These are phyloP conservation scores for Poecilia wingei DNA, from an alignment of 2,797 vertebrate species.

Conservation along the genomic window DNA sequence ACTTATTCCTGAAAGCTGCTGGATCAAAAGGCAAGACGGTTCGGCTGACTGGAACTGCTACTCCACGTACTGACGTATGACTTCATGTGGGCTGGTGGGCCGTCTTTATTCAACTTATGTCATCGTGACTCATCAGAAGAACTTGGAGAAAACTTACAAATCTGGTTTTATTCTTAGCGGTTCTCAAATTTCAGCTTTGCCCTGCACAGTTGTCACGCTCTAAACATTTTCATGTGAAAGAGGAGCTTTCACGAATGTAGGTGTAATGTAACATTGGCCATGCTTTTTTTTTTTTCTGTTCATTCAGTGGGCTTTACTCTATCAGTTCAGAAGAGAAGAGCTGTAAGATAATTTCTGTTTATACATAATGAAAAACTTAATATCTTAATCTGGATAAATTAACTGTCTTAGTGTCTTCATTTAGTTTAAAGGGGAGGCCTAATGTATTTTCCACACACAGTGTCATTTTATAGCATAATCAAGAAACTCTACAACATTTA, in stretches of 20 bases:
- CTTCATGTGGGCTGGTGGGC: slow-evolving; percentile 48
- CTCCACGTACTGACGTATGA: slow-evolving; percentile 37
- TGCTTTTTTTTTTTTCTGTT: not conserved
- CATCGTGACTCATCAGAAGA: slow-evolving; percentile 69
- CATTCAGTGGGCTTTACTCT: not conserved
- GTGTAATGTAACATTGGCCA: not conserved
- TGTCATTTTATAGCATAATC: too few relatives aligned
- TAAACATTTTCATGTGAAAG: not conserved
- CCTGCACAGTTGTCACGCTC: slow-evolving; percentile 31
- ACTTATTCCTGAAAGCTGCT: not conserved
- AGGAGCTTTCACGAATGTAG: not conserved
- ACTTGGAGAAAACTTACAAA: slow-evolving; percentile 47
- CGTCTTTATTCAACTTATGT: slow-evolving; percentile 21
- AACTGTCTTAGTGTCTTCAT: not conserved
- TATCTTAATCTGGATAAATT: not conserved
- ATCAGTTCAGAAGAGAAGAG: not conserved
- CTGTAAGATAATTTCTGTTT: not conserved
- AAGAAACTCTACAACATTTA: too few relatives aligned
- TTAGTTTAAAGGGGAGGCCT: not conserved
- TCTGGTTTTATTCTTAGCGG: slow-evolving; percentile 46
- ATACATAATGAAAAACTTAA: not conserved
- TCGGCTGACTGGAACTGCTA: slow-evolving; percentile 38
- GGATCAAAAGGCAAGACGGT: slow-evolving; percentile 28
- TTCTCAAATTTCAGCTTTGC: slow-evolving; percentile 46
- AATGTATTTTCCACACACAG: too few relatives aligned